Base-by-base conservation (phyloP, 1,140 invertebrate species). In the Drosophila gunungcola region DNA sequence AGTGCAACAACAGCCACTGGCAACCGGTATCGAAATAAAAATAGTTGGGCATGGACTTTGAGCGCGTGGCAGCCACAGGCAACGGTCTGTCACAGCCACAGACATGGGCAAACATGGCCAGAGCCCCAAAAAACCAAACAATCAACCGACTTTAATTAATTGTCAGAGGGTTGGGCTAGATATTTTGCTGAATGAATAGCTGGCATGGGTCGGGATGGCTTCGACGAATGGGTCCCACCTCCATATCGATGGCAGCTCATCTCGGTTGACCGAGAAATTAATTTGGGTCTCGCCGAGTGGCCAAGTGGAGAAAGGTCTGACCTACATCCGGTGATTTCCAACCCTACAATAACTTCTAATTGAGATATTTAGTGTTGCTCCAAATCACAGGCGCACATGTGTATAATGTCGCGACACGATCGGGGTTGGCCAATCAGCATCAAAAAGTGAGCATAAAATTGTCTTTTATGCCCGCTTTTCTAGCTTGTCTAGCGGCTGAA, bases 281-380 rank as follows among this genome's bases (percentile, higher is more conserved):
- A 81, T 73, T 67, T 72, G 58, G 68, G 80, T 68, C 65, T 79
- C 56, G 45, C 76, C 56, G 45, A 69, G 51, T 52, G 69, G 29
- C 16, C 16, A 63, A 63, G 60, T 49, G 64, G 82, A 88, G 83
- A 86, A 86, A 86, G 79, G 79, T 72, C 61, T 88, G 83, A 86
- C 78, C 83, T 61, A 86, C 74, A 86, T 86, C 60, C 75, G 68
- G 62, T 64, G 64, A 54, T 75, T 74, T 54, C 48, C 55, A 54
- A 43, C 75, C 79, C 75, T 73, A 73, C 64, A 88, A 77, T 70
- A 62, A 63, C 84, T 73, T 83, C 79, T 88, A 88, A 88, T 88
- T 89, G 83, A 89, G 84, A 76, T 89, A 89, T 88, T 88, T 88
- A 88, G 83, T 80, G 83, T 88, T 85, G 83, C 84, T 88, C 83